phyloP scores from a whole-genome alignment of 2,888 invertebrate species.

The Atrina japonica region DNA sequence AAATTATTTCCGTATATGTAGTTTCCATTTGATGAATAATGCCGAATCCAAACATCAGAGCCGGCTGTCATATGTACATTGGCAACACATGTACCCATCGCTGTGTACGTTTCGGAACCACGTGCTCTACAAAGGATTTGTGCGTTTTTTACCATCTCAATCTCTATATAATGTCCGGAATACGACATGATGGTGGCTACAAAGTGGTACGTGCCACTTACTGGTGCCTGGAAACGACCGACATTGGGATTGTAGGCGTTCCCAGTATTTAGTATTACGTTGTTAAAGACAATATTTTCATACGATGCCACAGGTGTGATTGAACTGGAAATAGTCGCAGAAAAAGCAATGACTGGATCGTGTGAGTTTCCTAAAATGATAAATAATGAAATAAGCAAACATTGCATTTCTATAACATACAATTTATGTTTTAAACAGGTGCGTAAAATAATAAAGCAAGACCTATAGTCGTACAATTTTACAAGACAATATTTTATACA shows the following conservation, averaged over 20 bases:
- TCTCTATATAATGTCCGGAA: conserved; percentile 23
- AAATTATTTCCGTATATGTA: conserved; percentile 11
- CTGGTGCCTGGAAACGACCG: conserved; percentile 49
- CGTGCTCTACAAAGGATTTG: conserved; percentile 16
- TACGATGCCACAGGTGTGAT: conserved; percentile 17
- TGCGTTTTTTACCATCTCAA: conserved; percentile 16
- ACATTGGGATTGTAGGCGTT: conserved; percentile 45
- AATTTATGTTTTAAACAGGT: too few species aligned
- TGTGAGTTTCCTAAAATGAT: neutral
- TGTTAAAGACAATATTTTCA: conserved; percentile 49
- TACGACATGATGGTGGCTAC: conserved; percentile 48
- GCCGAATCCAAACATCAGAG: conserved; percentile 26
- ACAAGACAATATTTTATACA: too few species aligned
- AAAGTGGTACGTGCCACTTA: conserved; percentile 50
- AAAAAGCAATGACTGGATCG: conserved; percentile 16
- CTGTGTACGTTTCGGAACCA: conserved; percentile 21
- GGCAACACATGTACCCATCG: conserved; percentile 21
- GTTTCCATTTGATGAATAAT: conserved; percentile 3
- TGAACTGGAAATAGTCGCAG: conserved; percentile 9
- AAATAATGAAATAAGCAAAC: too few species aligned
- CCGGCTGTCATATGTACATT: conserved; percentile 21
- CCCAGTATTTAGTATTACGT: conserved; percentile 43
- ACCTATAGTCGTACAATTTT: too few species aligned
- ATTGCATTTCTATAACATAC: too few species aligned
- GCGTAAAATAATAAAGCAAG: too few species aligned